Evolutionary conservation across 2,113 vertebrate species (phyloP), one percentile per base, ranked within the genome.

Genomic region (Cichladusa arquata): DNA sequence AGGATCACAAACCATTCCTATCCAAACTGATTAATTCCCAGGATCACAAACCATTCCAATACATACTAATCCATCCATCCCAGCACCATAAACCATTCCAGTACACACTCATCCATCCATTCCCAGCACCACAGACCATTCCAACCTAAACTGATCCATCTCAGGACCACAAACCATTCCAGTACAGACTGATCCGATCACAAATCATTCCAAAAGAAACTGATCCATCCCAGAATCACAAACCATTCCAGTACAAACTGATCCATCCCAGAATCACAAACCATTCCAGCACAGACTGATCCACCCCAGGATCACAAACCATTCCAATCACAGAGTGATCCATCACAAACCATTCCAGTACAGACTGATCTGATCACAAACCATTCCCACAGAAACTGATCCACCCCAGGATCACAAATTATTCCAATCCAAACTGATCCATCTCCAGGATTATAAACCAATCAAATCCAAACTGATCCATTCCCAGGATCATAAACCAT

Each of bases 161-260:
- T 14, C 17, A 50, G 66, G 19, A 70, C 12, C 47, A 15, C 26
- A 51, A 53, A 70, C 26, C 28, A 57, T 22, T 34, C 53, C 40
- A 28, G 4, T 3, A 0, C 2, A 29, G 2, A 9, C 25, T 51
- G 50, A 51, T 51, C 44, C 44, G 7, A 45, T 25, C 50, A 33
- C 29, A 72, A 26, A 56, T 25, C 28, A 53, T 53, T 53, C 51
- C 28, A 53, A 9, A n/a, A n/a, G 38, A 38, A 38, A 38, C 38
- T 38, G 38, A 38, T 38, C 38, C 38, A 38, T 38, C 10, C 38
- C 11, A 38, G 11, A 10, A 38, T 38, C 38, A 38, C 11, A 38
- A 38, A 38, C 11, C 9, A 38, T 38, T 38, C 38, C 38, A 38
- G 5, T 40, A 13, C 40, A 40, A 2, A 53, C 51, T 53, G 26